A percentile compares a stretch with the other conserved stretches of the same genome.
Evolutionary conservation across 2,797 vertebrate species (phyloP).

Genomic region (Gambelia wislizenii): DNA sequence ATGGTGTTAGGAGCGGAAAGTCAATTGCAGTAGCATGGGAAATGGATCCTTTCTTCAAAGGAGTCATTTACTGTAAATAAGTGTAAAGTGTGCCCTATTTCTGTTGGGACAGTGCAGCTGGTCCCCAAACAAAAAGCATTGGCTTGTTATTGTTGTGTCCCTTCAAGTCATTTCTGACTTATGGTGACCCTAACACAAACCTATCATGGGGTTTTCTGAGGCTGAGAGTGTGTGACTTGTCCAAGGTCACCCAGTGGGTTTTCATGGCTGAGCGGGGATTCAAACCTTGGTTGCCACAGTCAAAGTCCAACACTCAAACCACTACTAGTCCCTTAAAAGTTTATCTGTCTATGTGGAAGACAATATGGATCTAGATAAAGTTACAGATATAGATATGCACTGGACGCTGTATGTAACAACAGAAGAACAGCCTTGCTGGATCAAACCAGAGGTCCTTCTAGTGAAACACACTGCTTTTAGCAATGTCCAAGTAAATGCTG

Average conservation of each 20-base stretch:
- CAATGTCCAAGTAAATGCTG: neutral
- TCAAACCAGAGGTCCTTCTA: neutral
- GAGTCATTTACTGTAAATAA: neutral
- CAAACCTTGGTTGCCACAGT: too few species aligned
- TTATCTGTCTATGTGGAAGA: neutral
- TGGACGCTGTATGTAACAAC: neutral
- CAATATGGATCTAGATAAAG: neutral
- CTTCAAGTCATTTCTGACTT: too few species aligned
- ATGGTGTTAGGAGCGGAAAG: neutral
- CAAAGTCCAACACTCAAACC: too few species aligned
- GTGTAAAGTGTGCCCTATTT: neutral
- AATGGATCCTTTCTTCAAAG: conserved; percentile 7
- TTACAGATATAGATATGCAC: too few species aligned
- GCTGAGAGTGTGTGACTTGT: too few species aligned
- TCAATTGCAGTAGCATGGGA: neutral
- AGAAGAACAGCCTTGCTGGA: neutral
- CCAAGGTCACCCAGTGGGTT: too few species aligned
- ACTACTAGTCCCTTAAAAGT: neutral
- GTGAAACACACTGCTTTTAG: neutral
- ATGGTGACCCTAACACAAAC: too few species aligned
- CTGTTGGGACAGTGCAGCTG: neutral
- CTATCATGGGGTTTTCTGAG: too few species aligned
- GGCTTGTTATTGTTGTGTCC: too few species aligned
- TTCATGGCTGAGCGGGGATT: too few species aligned
- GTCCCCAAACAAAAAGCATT: too few species aligned